A percentile compares a stretch with the other conserved stretches of the same genome.
Conservation (phyloP, 2,797 vertebrate genomes). For the Poecile montanus region DNA sequence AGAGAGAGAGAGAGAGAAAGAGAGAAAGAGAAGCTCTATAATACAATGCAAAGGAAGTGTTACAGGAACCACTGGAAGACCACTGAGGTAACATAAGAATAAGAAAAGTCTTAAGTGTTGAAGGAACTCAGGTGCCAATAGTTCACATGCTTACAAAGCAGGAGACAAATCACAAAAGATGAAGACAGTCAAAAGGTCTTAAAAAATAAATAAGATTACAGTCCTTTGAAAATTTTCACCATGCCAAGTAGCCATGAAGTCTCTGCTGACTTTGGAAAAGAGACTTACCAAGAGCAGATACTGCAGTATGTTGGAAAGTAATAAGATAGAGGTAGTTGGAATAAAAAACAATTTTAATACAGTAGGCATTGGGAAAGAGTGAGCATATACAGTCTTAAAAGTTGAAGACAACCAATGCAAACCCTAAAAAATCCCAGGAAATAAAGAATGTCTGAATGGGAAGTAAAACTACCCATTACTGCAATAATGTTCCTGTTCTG, state of each 20-base stretch:
- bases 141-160: conserved; percentile 19
- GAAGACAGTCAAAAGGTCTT: background rate
- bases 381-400: background rate
- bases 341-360: background rate
- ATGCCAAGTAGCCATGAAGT: conserved; percentile 30
- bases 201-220: conserved; percentile 42
- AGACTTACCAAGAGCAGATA: conserved; percentile 28
- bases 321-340: background rate
- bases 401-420: background rate
- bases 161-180: background rate
- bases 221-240: conserved; percentile 22
- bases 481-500: background rate
- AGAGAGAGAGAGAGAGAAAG: background rate
- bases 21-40: background rate
- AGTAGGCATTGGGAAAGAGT: background rate
- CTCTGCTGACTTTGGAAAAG: conserved; percentile 25
- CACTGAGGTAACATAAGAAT: background rate
- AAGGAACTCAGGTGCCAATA: background rate
- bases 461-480: background rate
- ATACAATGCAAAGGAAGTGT: background rate
- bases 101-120: background rate
- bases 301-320: background rate
- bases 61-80: background rate
- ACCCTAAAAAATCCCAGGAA: background rate
- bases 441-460: background rate